Percentiles rank a stretch among this genome's conserved stretches.
phyloP scores from a whole-genome alignment of 2,888 invertebrate species.

The Euplagia quadripunctaria region DNA sequence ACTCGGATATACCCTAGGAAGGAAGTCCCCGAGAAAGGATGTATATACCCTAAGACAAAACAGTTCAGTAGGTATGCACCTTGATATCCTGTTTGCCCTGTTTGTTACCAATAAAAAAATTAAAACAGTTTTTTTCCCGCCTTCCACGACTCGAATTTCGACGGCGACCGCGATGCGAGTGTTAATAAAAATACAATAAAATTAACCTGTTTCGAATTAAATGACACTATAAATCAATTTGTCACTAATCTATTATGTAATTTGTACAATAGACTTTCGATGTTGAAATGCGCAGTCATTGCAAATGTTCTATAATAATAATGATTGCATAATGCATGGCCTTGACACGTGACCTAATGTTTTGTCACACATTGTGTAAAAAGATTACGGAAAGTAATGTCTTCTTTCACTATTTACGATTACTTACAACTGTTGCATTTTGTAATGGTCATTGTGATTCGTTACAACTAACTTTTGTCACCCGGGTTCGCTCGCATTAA shows the following conservation, averaged over 20 bases:
- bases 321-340: slow-evolving; percentile 28
- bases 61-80: too few species aligned
- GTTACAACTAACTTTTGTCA: background rate
- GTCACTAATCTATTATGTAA: slow-evolving; percentile 1
- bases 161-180: too few species aligned
- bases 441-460: background rate
- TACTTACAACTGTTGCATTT: background rate
- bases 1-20: too few species aligned
- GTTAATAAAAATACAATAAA: background rate
- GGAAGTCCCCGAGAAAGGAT: too few species aligned
- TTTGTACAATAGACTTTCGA: background rate
- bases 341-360: slow-evolving; percentile 31
- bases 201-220: background rate
- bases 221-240: background rate
- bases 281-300: slow-evolving; percentile 2
- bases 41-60: too few species aligned
- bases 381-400: slow-evolving; percentile 19
- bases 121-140: too few species aligned
- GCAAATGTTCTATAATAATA: background rate
- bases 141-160: too few species aligned
- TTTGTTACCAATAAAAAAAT: too few species aligned
- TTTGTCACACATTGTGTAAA: slow-evolving; percentile 20
- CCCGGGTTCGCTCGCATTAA: background rate
- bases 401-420: background rate
- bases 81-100: too few species aligned